Evolutionary conservation across 2,797 vertebrate species (phyloP), one percentile per base, ranked within the genome.

Genomic region (Lacerta agilis): DNA sequence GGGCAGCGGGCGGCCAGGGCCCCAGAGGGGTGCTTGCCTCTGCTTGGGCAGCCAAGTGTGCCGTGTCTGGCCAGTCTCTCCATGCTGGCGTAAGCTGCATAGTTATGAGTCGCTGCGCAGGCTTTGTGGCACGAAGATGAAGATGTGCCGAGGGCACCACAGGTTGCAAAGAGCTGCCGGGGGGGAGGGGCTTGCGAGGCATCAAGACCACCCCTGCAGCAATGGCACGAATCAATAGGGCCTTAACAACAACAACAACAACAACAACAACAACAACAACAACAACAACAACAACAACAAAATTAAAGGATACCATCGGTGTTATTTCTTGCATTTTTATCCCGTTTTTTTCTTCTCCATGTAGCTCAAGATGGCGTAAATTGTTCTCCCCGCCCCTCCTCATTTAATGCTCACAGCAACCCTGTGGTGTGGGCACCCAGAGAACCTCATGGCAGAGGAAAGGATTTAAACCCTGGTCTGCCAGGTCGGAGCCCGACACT

Each of bases 21-120:
- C 61, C 83, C 49, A 55, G 4, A 23, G 88, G 55, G 88, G 45
- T 23, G 3, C 71, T 11, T 82, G 61, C 78, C 71, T 86, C 78
- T 66, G 88, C 88, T 86, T 86, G 88, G 88, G 88, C 83, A 86
- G 43, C 49, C 88, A 89, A 89, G 71, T 77, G 83, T 89, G 29
- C 69, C 69, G 2, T 67, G 58, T 41, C 78, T 81, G 55, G 83
- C 58, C 11, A 7, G 33, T 86, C 81, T 76, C 41, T 80, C 58
- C 71, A 69, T 25, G 33, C 43, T 2, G 41, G 43, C 29, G 58
- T 55, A 58, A 66, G 67, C 83, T 5, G 61, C 58, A 81, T 41
- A 85, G 83, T 58, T 69, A 58, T 82, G 88, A 89, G 83, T 85
- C 55, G 66, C 77, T 73, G 77, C 77, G 29, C 36, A 55, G 17